Evolutionary conservation across 2,113 vertebrate genomes (phyloP), one percentile per base, ranked within the genome.

Genomic region (Salvelinus alpinus): DNA sequence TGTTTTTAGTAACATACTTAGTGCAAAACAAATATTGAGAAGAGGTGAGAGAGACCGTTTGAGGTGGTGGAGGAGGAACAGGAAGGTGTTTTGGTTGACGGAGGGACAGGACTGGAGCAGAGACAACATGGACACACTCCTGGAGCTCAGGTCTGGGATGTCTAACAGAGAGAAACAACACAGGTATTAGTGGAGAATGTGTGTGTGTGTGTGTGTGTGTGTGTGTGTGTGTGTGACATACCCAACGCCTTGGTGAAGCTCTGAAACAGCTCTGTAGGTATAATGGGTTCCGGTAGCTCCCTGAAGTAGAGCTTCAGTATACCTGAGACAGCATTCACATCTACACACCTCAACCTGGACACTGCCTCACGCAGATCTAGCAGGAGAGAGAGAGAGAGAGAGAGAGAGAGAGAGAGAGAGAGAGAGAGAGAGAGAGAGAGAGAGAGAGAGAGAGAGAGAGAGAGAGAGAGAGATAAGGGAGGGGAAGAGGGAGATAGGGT

Each of bases 291-390:
- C 0, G 93, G 93, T 11, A 94, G 88, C 47, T 94, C 92, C 72
- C 93, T 90, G 65, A 94, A 89, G 84, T 91, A 94, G 0, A 94
- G 89, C 59, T 94, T 94, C 47, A 94, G 88, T 0, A 92, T 85
- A 0, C 93, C 90, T 2, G 91, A 90, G 14, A 93, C 93, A 0
- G 76, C 83, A 38, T 94, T 91, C 44, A 94, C 88, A 5, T 94
- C 93, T 0, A 83, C 76, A 1, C 62, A 79, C 64, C 91, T 91
- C 83, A 94, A 75, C 18, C 78, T 83, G 18, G 79, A 81, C 0
- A 93, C 78, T 0, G 93, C 93, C 13, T 94, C 92, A 14, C 91
- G 90, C 66, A 91, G 80, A 87, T 86, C 93, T 94, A 2, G 38
- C 11, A 8, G 38, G 38, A 0, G 9, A 6, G 8, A 59, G 18